phyloP scores from a whole-genome alignment of 2,113 vertebrate genomes.

The Cyprinodon brontotheroides region DNA sequence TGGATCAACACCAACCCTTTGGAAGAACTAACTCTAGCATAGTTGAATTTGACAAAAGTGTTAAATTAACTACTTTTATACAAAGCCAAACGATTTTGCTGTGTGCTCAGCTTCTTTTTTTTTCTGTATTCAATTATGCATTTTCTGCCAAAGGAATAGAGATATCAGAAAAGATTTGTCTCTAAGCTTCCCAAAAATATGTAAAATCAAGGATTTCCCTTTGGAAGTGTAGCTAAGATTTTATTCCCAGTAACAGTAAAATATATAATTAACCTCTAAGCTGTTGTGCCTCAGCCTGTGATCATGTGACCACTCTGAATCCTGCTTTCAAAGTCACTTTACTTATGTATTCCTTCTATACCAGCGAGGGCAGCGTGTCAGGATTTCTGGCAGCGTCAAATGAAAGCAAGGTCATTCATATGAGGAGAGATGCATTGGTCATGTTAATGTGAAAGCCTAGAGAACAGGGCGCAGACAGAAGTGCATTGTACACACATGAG shows the following conservation, averaged over 20 bases:
- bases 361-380: constrained; percentile 22
- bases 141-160: no score
- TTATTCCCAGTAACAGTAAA: background rate
- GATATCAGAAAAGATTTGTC: no score
- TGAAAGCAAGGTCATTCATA: constrained; percentile 43
- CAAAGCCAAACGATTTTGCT: no score
- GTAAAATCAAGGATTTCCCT: background rate
- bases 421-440: constrained; percentile 8
- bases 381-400: constrained; percentile 20
- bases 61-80: no score
- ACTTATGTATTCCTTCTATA: constrained; percentile 33
- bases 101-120: no score
- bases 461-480: background rate
- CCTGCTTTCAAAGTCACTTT: constrained; percentile 59
- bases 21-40: no score
- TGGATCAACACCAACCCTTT: no score
- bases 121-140: no score
- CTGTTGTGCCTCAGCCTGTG: constrained; percentile 19
- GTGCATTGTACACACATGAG: background rate
- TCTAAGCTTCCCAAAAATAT: background rate
- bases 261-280: background rate
- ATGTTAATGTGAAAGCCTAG: constrained; percentile 18
- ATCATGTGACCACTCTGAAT: constrained; percentile 1
- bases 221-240: background rate
- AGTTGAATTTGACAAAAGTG: no score